Conservation (phyloP, 2,888 invertebrate species). For the Metallyticus violacea region DNA sequence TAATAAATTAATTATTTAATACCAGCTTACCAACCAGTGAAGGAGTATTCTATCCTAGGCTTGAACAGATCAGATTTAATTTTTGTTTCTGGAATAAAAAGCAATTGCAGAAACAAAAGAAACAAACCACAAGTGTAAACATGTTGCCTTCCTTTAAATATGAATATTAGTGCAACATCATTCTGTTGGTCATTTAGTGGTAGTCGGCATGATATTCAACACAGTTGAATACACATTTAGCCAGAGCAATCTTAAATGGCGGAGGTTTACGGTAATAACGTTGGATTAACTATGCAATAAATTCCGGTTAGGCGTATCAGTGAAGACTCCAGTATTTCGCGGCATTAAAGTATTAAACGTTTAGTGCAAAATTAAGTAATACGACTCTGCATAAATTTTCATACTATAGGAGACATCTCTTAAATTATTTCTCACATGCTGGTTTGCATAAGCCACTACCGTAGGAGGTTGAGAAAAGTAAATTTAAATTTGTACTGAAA, state of each 20-base stretch:
- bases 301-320: background rate
- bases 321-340: background rate
- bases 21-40: too few species aligned
- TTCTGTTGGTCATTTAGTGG: too few species aligned
- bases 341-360: background rate
- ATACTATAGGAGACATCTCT: background rate
- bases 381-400: background rate
- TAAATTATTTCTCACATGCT: background rate
- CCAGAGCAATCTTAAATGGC: background rate
- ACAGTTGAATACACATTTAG: background rate
- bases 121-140: too few species aligned
- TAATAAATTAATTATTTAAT: too few species aligned
- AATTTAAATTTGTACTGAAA: background rate
- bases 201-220: too few species aligned
- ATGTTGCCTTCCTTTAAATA: too few species aligned
- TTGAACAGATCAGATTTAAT: too few species aligned
- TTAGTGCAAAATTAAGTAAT: background rate
- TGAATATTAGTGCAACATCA: too few species aligned
- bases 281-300: background rate
- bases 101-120: too few species aligned
- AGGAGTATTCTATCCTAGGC: too few species aligned
- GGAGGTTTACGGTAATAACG: background rate
- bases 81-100: too few species aligned
- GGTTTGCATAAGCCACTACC: background rate
- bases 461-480: background rate